Base-by-base conservation (phyloP, 2,113 vertebrate genomes). In the Clarias macrocephalus region DNA sequence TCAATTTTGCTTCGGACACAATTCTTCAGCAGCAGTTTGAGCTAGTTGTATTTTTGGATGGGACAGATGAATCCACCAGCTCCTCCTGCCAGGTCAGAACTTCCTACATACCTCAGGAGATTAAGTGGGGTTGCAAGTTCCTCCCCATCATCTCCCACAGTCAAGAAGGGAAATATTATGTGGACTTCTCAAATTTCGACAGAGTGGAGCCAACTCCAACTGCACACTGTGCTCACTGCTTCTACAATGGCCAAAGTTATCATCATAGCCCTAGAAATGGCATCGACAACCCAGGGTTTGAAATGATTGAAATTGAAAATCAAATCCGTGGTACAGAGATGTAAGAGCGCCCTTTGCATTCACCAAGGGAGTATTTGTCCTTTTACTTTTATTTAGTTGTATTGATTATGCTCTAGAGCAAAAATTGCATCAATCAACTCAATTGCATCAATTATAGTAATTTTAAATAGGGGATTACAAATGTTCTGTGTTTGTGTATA, bases 11-110 rank as follows among this genome's bases (percentile, higher is more conserved):
- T 85, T 25, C 30, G n/a, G 84, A 85, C 84, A 77, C 84, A 28
- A 37, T 85, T 18, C 59, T 52, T 60, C 84, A 85, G 54, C 70
- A 85, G 23, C 57, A 76, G 48, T 76, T 76, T 54, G 73, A 76
- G 73, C 73, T 76, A 0, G 73, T 76, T 12, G 73, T 76, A 85
- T 21, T 85, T 77, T 75, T 85, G 70, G 84, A 85, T 30, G 84
- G 70, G 16, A 85, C 25, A 63, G 72, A 85, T 76, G 84, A 85
- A 75, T 85, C 72, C 16, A 77, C 84, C 13, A 85, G 72, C n/a
- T 85, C 84, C 37, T 76, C 84, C 59, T 85, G 84, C 84, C 84
- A 85, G 37, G 84, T 85, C 33, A 85, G 84, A 25, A 85, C 84
- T 3, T 85, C 84, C 1, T 85, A 85, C 72, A 76, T 77, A 59